phyloP scores from a whole-genome alignment of 2,888 invertebrate genomes.

The Melinaea menophilus region DNA sequence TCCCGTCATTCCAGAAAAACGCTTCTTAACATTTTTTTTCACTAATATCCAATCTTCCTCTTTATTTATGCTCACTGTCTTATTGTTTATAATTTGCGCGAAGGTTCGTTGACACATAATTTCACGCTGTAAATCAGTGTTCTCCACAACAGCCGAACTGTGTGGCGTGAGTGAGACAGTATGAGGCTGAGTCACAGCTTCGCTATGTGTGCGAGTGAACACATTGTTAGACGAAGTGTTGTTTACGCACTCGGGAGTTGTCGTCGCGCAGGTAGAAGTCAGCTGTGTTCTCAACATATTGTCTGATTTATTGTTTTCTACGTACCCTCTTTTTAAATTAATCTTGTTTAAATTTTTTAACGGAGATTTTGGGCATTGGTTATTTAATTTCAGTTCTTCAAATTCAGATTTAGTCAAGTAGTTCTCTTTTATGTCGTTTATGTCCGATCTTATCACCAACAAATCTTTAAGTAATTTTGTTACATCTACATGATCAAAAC shows the following conservation, averaged over 20 bases:
- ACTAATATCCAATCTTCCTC: constrained; percentile 5
- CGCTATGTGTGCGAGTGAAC: constrained; percentile 6
- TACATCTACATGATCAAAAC: constrained; percentile 17
- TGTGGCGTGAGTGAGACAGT: not conserved
- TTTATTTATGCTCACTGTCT: constrained; percentile 4
- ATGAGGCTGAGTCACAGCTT: not conserved
- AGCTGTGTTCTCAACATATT: not conserved
- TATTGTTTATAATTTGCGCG: constrained; percentile 4
- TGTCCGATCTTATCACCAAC: not conserved
- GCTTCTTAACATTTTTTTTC: constrained; percentile 9
- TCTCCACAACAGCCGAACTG: not conserved
- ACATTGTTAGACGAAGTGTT: not conserved
- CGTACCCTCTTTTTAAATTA: not conserved
- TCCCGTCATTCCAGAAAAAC: no score
- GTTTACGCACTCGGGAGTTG: not conserved
- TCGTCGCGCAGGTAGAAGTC: not conserved
- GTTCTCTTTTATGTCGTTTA: no score
- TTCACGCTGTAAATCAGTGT: not conserved
- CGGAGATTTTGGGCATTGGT: no score
- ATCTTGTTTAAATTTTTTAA: not conserved
- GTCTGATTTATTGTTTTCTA: not conserved
- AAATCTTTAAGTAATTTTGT: not conserved
- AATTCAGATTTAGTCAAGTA: no score
- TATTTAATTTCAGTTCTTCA: no score
- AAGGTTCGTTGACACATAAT: not conserved